Evolutionary conservation across 1,140 invertebrate species (phyloP).

Genomic region (Popillia japonica): DNA sequence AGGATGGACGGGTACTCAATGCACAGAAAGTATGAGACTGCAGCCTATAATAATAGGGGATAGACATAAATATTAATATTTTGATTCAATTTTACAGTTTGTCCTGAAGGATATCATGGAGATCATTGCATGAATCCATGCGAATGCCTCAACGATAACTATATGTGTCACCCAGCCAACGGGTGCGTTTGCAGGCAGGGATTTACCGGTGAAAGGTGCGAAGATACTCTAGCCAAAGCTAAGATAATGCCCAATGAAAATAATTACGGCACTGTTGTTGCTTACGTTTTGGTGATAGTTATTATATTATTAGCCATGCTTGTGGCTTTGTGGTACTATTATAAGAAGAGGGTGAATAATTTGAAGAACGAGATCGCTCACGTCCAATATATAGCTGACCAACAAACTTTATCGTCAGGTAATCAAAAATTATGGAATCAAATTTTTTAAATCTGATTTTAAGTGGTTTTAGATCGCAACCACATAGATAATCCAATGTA

Average conservation of each 20-base stretch:
- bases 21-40: conserved; percentile 71
- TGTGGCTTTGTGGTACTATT: conserved; percentile 75
- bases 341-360: conserved; percentile 77
- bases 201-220: conserved; percentile 72
- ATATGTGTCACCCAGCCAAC: conserved; percentile 79
- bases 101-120: conserved; percentile 89
- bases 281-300: conserved; percentile 72
- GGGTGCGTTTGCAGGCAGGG: conserved; percentile 86
- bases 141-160: conserved; percentile 78
- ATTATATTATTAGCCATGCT: conserved; percentile 73
- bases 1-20: conserved; percentile 82
- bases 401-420: conserved; percentile 68
- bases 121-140: conserved; percentile 86
- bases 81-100: conserved; percentile 68
- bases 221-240: conserved; percentile 56
- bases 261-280: conserved; percentile 61
- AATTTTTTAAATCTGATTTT: no score
- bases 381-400: conserved; percentile 89
- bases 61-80: conserved; percentile 38
- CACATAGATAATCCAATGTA: conserved; percentile 95
- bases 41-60: not conserved
- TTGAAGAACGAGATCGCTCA: conserved; percentile 87
- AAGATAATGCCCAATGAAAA: conserved; percentile 21
- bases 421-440: no score
- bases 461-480: conserved; percentile 80